These are phyloP conservation scores for Oreohelix idahoensis DNA, from an alignment of 1,140 invertebrate genomes.

Conservation along the genomic window DNA sequence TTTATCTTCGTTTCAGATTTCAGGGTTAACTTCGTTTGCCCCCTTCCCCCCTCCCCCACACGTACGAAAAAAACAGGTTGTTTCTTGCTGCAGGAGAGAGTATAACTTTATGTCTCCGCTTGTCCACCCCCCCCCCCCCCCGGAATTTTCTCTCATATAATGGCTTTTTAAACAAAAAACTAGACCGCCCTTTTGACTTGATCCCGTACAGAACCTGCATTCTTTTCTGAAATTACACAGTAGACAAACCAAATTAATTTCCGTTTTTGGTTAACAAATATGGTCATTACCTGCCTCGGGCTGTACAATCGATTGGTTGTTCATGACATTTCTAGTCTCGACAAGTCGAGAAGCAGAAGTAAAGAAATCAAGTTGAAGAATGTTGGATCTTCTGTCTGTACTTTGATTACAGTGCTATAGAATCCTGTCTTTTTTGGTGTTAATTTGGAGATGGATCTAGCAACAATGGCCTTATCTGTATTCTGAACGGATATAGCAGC, in stretches of 20 bases:
- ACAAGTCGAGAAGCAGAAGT: neutral
- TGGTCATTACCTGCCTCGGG: neutral
- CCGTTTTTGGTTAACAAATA: slow-evolving; percentile 6
- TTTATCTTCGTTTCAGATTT: too few relatives aligned
- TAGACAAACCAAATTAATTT: neutral
- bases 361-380: neutral
- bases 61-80: neutral
- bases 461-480: neutral
- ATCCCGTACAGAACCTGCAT: neutral
- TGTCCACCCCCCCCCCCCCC: too few relatives aligned
- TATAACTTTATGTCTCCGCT: neutral
- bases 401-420: neutral
- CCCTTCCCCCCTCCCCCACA: too few relatives aligned
- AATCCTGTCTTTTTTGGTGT: neutral
- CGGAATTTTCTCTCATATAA: neutral
- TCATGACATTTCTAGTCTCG: neutral
- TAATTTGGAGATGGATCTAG: neutral
- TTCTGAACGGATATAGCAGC: neutral
- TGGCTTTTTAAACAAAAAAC: neutral
- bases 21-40: too few relatives aligned
- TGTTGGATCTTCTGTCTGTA: neutral
- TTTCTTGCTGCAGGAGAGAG: neutral
- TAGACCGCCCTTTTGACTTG: neutral
- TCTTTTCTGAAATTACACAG: neutral
- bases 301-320: neutral